Conservation (phyloP, 30 jellyfish, hydroid and myxozoan genomes). For the Hydractinia echinata region DNA sequence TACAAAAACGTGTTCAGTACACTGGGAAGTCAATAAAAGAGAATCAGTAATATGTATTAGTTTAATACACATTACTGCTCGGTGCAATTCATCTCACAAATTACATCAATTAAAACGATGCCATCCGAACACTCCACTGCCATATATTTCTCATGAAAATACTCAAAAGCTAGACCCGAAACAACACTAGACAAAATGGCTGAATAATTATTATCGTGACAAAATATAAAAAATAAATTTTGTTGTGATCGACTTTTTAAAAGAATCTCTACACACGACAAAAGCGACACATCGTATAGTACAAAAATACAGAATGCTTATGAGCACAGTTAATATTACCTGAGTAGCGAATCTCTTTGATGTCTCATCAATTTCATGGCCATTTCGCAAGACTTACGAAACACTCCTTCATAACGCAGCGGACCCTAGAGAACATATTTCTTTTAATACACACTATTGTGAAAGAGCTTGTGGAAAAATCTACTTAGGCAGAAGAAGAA, state of each 20-base stretch:
- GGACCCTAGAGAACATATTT: constrained; percentile 61
- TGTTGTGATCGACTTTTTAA: too few relatives aligned
- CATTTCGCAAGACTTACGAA: constrained; percentile 91
- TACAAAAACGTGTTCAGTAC: constrained; percentile 84
- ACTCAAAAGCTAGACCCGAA: too few relatives aligned
- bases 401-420: constrained; percentile 91
- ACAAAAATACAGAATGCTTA: background rate
- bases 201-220: too few relatives aligned
- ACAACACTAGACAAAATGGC: too few relatives aligned
- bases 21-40: constrained; percentile 26
- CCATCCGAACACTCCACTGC: too few relatives aligned
- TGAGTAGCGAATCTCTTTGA: constrained; percentile 81
- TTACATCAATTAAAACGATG: too few relatives aligned
- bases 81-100: too few relatives aligned
- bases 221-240: too few relatives aligned
- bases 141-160: too few relatives aligned
- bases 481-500: too few relatives aligned
- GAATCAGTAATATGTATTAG: background rate
- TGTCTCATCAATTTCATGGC: constrained; percentile 83
- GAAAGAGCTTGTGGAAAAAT: background rate
- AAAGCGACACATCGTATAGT: background rate
- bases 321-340: constrained; percentile 30
- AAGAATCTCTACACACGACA: too few relatives aligned
- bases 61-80: too few relatives aligned
- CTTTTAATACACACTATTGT: background rate